phyloP scores from a whole-genome alignment of 2,113 vertebrate species.

The Chrysochloris asiatica region DNA sequence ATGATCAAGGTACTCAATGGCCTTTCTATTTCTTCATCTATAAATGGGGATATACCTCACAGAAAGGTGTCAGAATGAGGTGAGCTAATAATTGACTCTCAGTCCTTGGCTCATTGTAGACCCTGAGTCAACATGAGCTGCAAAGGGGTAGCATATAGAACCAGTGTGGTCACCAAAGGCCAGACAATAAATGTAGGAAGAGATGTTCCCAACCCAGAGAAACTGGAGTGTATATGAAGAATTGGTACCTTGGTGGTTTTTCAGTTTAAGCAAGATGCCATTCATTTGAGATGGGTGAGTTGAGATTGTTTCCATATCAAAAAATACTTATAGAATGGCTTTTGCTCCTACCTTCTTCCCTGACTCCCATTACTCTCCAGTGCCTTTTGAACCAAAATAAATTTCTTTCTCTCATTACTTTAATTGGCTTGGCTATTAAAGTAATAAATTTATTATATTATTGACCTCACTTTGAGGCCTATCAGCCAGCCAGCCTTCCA shows the following conservation, averaged over 20 bases:
- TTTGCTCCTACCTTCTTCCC: background rate
- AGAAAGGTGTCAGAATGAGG: background rate
- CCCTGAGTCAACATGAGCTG: background rate
- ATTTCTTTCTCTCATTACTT: background rate
- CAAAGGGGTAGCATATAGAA: background rate
- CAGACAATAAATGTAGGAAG: background rate
- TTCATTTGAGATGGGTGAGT: background rate
- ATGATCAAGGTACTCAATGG: background rate
- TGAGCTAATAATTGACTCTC: background rate
- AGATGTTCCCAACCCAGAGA: background rate
- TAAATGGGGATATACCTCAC: background rate
- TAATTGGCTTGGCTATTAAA: background rate
- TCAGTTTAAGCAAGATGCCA: background rate
- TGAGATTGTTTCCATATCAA: background rate
- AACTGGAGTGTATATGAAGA: background rate
- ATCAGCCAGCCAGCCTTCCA: background rate
- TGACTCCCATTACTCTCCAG: background rate
- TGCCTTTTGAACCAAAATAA: background rate
- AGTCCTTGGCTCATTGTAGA: background rate
- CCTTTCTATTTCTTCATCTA: background rate
- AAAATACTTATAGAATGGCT: background rate
- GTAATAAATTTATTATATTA: background rate
- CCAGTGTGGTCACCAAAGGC: background rate
- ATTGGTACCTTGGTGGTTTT: background rate
- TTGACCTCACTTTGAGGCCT: background rate